Evolutionary conservation across 2,113 vertebrate genomes (phyloP).

Genomic region (Aphelocoma coerulescens): DNA sequence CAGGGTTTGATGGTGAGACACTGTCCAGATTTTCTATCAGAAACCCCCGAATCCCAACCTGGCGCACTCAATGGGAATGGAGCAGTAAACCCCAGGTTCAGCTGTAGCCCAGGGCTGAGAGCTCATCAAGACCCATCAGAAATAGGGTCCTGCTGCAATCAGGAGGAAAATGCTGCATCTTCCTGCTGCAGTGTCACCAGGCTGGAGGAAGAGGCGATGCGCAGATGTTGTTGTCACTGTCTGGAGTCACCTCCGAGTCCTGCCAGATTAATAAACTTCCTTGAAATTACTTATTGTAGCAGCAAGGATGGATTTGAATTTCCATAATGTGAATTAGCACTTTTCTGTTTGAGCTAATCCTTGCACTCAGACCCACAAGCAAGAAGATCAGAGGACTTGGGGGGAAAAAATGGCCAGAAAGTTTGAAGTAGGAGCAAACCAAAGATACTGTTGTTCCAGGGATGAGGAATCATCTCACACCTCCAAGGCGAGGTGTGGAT

Average conservation of each 20-base stretch:
- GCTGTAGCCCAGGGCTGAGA: background rate
- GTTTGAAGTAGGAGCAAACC: background rate
- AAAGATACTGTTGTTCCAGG: fast-evolving
- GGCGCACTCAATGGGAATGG: background rate
- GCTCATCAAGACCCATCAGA: background rate
- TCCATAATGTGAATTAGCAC: background rate
- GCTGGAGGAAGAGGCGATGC: background rate
- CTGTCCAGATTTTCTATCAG: background rate
- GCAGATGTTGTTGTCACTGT: background rate
- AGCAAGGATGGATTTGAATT: background rate
- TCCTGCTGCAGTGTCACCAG: background rate
- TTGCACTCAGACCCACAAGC: background rate
- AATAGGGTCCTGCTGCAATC: fast-evolving
- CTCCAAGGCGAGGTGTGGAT: background rate
- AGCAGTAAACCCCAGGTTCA: background rate
- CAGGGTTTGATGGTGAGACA: background rate
- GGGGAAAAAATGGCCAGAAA: fast-evolving
- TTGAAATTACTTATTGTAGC: background rate
- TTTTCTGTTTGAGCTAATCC: background rate
- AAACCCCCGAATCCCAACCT: background rate
- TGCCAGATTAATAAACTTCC: background rate
- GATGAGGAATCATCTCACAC: background rate
- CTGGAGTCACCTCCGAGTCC: background rate
- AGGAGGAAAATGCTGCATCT: background rate
- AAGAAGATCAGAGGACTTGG: background rate